These are phyloP conservation scores for Pantelozetes paolii DNA, from an alignment of 2,888 invertebrate species.

Conservation along the genomic window DNA sequence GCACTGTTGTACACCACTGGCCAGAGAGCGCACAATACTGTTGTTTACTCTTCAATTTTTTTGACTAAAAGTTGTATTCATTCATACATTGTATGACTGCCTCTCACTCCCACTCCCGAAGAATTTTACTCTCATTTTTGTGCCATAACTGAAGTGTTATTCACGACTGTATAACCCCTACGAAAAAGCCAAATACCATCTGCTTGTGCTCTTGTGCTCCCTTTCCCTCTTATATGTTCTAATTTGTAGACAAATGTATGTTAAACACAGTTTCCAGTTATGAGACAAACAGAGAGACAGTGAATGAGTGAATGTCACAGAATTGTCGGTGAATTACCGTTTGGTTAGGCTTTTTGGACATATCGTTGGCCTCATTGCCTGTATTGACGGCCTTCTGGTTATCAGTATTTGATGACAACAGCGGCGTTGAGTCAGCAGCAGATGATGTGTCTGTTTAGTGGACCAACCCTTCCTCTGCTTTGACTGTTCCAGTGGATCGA, in stretches of 20 bases:
- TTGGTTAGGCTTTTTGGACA: neutral
- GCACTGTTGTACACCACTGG: too few relatives aligned
- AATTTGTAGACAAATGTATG: neutral
- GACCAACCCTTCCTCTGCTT: constrained; percentile 7
- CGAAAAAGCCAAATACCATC: neutral
- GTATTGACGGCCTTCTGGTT: neutral
- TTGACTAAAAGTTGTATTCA: neutral
- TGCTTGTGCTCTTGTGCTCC: too few relatives aligned
- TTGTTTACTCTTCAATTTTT: constrained; percentile 13
- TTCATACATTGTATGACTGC: neutral
- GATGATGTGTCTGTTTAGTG: neutral
- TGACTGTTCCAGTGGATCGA: neutral
- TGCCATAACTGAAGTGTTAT: neutral
- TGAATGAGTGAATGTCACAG: too few relatives aligned
- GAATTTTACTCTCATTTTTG: neutral
- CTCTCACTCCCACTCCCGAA: neutral
- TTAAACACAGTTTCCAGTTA: neutral
- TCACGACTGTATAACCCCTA: neutral
- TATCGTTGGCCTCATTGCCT: neutral
- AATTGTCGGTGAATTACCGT: too few relatives aligned
- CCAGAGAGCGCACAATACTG: too few relatives aligned
- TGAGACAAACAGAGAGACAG: too few relatives aligned
- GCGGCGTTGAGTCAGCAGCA: neutral
- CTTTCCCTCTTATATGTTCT: neutral
- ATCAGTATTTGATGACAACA: neutral